Conservation (phyloP, 2,113 vertebrate genomes). For the Gopherus flavomarginatus region DNA sequence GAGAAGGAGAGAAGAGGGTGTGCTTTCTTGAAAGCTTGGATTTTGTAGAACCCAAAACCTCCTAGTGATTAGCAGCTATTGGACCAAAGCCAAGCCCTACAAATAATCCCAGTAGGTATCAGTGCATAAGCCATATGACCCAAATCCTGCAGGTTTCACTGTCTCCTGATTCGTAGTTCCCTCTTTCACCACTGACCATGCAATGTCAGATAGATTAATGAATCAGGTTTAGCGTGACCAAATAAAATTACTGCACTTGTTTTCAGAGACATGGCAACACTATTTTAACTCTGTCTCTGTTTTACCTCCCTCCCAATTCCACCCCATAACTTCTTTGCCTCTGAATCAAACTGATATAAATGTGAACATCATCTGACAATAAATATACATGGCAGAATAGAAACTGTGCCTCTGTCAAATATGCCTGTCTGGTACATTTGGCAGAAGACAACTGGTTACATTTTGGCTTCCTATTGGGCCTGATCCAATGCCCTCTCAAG, state of each 20-base stretch:
- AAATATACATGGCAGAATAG: background rate
- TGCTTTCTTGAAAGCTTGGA: background rate
- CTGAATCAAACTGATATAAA: background rate
- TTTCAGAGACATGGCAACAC: constrained; percentile 3
- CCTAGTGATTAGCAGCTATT: background rate
- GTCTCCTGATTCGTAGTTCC: background rate
- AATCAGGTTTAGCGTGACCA: background rate
- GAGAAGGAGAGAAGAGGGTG: background rate
- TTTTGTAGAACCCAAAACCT: background rate
- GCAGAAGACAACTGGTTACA: background rate
- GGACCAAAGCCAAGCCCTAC: background rate
- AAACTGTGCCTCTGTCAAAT: constrained; percentile 9
- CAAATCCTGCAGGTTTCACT: background rate
- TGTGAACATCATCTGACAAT: background rate
- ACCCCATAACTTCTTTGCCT: constrained; percentile 20
- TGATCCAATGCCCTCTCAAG: constrained; percentile 25
- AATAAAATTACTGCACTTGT: constrained; percentile 3
- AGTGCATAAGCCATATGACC: background rate
- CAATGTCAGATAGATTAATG: background rate
- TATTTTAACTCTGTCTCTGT: constrained; percentile 31
- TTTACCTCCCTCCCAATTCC: background rate
- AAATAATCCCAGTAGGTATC: background rate
- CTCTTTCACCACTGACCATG: background rate
- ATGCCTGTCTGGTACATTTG: background rate
- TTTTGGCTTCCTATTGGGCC: constrained; percentile 15